phyloP scores from a whole-genome alignment of 2,888 invertebrate genomes.

The Habrosyne pyritoides region DNA sequence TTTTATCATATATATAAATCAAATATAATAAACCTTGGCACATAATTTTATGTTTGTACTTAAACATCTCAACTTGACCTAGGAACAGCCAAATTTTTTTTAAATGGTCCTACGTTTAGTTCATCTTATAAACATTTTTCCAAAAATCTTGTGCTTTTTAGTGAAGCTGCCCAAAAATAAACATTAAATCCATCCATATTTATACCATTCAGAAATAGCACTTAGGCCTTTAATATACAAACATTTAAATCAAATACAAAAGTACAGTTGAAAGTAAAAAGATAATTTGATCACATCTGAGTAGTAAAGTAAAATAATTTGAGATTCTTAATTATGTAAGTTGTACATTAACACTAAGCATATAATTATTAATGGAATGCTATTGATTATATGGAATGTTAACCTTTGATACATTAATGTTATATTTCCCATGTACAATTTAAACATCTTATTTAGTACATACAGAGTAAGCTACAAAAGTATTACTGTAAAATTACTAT shows the following conservation, averaged over 20 bases:
- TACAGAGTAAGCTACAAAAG: not conserved
- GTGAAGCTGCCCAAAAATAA: not conserved
- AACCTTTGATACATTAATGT: not conserved
- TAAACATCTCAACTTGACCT: slow-evolving; percentile 16
- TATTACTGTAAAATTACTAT: not conserved
- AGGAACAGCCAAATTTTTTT: slow-evolving; percentile 6
- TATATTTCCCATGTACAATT: not conserved
- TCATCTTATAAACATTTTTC: not conserved
- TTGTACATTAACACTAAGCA: not conserved
- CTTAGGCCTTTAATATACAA: slow-evolving; percentile 15
- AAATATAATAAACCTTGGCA: slow-evolving; percentile 36
- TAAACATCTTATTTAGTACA: not conserved
- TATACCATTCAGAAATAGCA: not conserved
- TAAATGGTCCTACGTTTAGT: not conserved
- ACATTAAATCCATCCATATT: not conserved
- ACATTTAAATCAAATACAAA: slow-evolving; percentile 23
- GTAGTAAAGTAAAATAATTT: not conserved
- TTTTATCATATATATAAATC: slow-evolving; percentile 9
- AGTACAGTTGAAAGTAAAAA: not conserved
- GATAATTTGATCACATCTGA: not conserved
- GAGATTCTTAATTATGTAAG: not conserved
- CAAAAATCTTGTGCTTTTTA: not conserved
- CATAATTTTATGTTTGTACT: slow-evolving; percentile 42
- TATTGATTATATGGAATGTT: slow-evolving; percentile 1
- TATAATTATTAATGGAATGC: not conserved